Evolutionary conservation across 2,113 vertebrate species (phyloP), one percentile per base, ranked within the genome.

Genomic region (Sceloporus tristichus): DNA sequence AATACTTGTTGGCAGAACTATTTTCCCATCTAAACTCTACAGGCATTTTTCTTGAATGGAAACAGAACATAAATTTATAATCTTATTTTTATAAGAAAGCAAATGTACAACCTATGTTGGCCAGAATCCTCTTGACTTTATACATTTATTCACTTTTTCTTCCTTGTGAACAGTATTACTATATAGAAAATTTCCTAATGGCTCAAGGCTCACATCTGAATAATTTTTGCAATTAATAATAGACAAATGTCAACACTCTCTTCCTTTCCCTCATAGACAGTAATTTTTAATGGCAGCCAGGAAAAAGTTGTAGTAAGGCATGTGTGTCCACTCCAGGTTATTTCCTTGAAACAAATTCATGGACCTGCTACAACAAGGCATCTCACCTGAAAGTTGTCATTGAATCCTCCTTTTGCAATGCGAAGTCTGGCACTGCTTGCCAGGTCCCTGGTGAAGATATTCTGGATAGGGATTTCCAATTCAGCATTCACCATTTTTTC

Each of bases 351-450:
- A 19, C 25, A 85, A 27, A 42, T 9, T 18, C 38, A 59, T 19
- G 27, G 18, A 85, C 0, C 59, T 73, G 75, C 87, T 85, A 87
- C 89, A 21, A 2, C 0, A 79, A 70, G 19, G 74, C 25, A 14
- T 59, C 97, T 98, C 93, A 99, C 99, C 98, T 98, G 98, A 90
- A 99, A 99, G 87, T 97, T 98, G 93, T 98, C 98, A 70, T 97
- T 98, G 80, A 97, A 96, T 4, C 97, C 97, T 66, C 98, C 99
- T 94, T 99, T 99, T 11, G 97, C 99, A 4, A 99, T 96, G 79
- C 97, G 97, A 79, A 99, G 97, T 27, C 92, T 96, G 90, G 98
- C 97, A 2, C 92, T 95, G 89, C 96, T 97, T 79, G 98, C 97
- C 93, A 98, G 91, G 89, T 99, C 97, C 87, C 96, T 97, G 84